A percentile compares a stretch with the other conserved stretches of the same genome.
Conservation (phyloP, 2,888 invertebrate species). For the Leptarthrus brevirostris region DNA sequence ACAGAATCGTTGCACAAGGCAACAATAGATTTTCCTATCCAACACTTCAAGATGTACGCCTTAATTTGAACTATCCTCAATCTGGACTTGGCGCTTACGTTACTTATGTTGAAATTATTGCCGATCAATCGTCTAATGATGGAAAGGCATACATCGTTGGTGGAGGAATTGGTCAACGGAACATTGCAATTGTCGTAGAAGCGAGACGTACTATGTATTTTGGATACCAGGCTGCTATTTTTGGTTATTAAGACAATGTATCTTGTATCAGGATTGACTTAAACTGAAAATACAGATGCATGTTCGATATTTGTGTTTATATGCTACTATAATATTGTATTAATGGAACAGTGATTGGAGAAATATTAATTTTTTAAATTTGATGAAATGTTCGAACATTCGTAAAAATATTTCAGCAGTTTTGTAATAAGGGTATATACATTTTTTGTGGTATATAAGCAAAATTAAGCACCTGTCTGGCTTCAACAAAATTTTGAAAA, state of each 20-base stretch:
- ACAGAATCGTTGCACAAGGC: slow-evolving; percentile 60
- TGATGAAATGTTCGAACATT: too few relatives aligned
- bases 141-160: slow-evolving; percentile 64
- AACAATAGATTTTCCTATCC: slow-evolving; percentile 60
- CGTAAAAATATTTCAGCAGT: too few relatives aligned
- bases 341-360: too few relatives aligned
- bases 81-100: slow-evolving; percentile 59
- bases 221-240: slow-evolving; percentile 61
- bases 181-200: slow-evolving; percentile 62
- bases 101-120: slow-evolving; percentile 61
- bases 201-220: slow-evolving; percentile 58
- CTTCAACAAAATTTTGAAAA: too few relatives aligned
- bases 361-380: too few relatives aligned
- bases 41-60: slow-evolving; percentile 60
- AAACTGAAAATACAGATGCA: too few relatives aligned
- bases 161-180: slow-evolving; percentile 64
- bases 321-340: too few relatives aligned
- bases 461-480: too few relatives aligned
- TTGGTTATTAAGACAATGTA: slow-evolving; percentile 57
- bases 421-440: too few relatives aligned
- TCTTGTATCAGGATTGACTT: slow-evolving; percentile 11
- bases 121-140: slow-evolving; percentile 59
- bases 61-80: slow-evolving; percentile 63
- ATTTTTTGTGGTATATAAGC: too few relatives aligned
- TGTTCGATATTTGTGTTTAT: too few relatives aligned